Base-by-base conservation (phyloP, 2,797 vertebrate genomes). In the Chelon auratus region DNA sequence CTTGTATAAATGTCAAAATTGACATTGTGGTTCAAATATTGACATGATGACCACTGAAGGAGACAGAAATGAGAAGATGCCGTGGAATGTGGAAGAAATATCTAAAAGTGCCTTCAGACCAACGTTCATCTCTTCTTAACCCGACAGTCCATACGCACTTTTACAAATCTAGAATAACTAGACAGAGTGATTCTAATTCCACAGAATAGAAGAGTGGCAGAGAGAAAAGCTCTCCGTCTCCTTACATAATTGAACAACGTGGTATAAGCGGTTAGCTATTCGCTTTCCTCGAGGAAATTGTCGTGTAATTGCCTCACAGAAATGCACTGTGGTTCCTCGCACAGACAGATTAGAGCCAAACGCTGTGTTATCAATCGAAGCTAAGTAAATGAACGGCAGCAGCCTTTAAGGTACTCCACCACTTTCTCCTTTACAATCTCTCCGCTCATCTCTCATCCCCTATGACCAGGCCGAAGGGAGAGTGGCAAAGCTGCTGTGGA, bases 231-330 rank as follows among this genome's bases (percentile, higher is more conserved):
- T 70, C 72, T 74, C 77, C 13, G 26, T 84, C 62, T 69, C 68
- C 76, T 62, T 86, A 60, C 82, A 88, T 84, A 87, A 88, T 84
- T 83, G 72, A 89, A 82, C 71, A 89, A 67, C 26, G 8, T 18
- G 66, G 68, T 61, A 64, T 40, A 18, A 71, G 86, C 17, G 72
- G 83, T 85, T 63, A 33, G 62, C 62, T 64, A 17, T 39, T 68
- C 67, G 72, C 67, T 83, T 80, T 78, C 80, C 72, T 83, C 15
- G 24, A 82, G 77, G 81, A 87, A 86, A 82, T 59, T 61, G 72
- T 62, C 6, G 2, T 47, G 68, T 82, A 80, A 86, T 76, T 63
- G 82, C 54, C 72, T 37, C 50, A 68, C 52, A 62, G 52, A 87
- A 83, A 83, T 72, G 81, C 62, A 80, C 52, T n/a, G 54, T 37